Conservation (phyloP, 2,797 vertebrate genomes). For the Anguilla marmorata region DNA sequence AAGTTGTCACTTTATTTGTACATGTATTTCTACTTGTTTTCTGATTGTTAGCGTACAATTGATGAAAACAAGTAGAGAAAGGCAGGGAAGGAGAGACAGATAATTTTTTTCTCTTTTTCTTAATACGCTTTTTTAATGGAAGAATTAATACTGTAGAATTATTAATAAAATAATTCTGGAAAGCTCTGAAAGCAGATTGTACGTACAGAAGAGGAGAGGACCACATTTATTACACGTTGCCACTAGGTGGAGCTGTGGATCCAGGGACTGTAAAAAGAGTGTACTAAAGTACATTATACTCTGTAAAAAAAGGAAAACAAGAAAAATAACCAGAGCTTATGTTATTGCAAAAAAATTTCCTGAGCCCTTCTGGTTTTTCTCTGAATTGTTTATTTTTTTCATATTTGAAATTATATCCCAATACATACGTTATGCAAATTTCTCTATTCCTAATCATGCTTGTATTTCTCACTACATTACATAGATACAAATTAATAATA, state of each 20-base stretch:
- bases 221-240: background rate
- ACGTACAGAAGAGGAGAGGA: background rate
- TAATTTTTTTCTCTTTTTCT: too few relatives aligned
- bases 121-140: too few relatives aligned
- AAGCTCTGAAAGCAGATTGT: background rate
- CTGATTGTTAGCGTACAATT: background rate
- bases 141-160: background rate
- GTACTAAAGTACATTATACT: background rate
- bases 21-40: background rate
- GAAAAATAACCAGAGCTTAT: background rate
- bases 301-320: background rate
- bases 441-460: background rate
- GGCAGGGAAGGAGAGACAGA: too few relatives aligned
- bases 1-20: background rate
- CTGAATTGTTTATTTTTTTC: background rate
- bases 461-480: background rate
- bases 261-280: slow-evolving; percentile 1
- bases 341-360: background rate
- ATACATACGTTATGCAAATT: background rate
- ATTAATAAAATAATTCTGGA: background rate
- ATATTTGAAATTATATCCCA: background rate
- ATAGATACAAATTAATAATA: background rate
- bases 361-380: background rate
- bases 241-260: slow-evolving; percentile 30
- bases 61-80: too few relatives aligned